These are phyloP conservation scores for Ectemnius continuus DNA, from an alignment of 2,888 invertebrate genomes.

Conservation along the genomic window DNA sequence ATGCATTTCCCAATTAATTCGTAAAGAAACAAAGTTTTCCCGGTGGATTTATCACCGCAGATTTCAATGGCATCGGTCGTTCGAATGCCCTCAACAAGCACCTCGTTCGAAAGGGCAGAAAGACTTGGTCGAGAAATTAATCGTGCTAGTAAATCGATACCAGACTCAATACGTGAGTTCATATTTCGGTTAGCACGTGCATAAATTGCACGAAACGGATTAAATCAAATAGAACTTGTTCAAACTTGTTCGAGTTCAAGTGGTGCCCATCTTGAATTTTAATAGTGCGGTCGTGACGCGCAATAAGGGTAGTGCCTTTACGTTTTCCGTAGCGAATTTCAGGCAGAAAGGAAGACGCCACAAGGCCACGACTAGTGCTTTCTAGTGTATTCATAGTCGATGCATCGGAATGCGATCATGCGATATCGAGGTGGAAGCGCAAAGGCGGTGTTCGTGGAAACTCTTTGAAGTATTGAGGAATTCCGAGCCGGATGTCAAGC, in stretches of 20 bases:
- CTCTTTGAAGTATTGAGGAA: constrained; percentile 26
- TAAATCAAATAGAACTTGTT: too few relatives aligned
- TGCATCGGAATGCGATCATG: too few relatives aligned
- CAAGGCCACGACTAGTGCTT: too few relatives aligned
- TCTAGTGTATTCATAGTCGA: too few relatives aligned
- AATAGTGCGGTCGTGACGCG: too few relatives aligned
- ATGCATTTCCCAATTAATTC: constrained; percentile 79
- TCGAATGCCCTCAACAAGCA: constrained; percentile 78
- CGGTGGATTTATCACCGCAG: constrained; percentile 76
- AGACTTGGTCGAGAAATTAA: constrained; percentile 78
- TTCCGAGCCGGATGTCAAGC: constrained; percentile 29
- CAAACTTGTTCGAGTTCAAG: too few relatives aligned
- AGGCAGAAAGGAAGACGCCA: too few relatives aligned
- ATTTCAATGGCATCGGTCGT: constrained; percentile 79
- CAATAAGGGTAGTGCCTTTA: too few relatives aligned
- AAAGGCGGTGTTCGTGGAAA: constrained; percentile 31
- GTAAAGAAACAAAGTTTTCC: constrained; percentile 78
- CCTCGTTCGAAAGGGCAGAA: constrained; percentile 77
- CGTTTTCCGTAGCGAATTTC: too few relatives aligned
- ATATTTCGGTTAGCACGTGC: constrained; percentile 12
- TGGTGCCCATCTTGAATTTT: too few relatives aligned
- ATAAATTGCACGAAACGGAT: too few relatives aligned
- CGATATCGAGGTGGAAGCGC: constrained; percentile 38
- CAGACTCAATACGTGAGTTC: constrained; percentile 79
- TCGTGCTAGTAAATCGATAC: constrained; percentile 81